Percentiles rank a stretch among this genome's conserved stretches.
phyloP scores from a whole-genome alignment of 2,888 invertebrate species.

The Tribolium freemani region DNA sequence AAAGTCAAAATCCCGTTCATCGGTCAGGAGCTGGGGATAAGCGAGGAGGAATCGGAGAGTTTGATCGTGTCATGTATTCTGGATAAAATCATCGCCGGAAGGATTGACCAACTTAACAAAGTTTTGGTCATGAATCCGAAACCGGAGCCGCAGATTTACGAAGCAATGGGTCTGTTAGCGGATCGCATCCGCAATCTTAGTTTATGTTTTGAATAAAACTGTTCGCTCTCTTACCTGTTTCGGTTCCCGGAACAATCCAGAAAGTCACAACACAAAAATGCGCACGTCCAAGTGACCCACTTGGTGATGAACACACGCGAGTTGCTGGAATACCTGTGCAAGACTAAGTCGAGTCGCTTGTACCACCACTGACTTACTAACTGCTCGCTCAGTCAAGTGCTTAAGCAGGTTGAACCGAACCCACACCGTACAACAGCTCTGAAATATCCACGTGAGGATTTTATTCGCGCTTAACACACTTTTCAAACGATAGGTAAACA shows the following conservation, averaged over 20 bases:
- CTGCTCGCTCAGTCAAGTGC: conserved; percentile 46
- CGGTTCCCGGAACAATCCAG: conserved; percentile 16
- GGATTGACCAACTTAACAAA: conserved; percentile 93
- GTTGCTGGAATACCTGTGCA: conserved; percentile 40
- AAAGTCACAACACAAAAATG: conserved; percentile 9
- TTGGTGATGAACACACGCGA: conserved; percentile 32
- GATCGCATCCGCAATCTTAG: conserved; percentile 67
- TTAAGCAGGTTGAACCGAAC: conserved; percentile 44
- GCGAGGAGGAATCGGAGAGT: conserved; percentile 93
- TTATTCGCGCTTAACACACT: conserved; percentile 43
- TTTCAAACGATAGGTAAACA: conserved; percentile 41
- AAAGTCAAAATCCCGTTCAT: conserved; percentile 96
- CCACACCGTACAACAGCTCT: conserved; percentile 31
- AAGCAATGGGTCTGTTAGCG: conserved; percentile 94
- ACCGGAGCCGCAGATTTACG: conserved; percentile 82
- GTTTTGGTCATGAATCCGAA: conserved; percentile 83
- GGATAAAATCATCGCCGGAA: conserved; percentile 88
- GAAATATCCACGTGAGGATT: conserved; percentile 35
- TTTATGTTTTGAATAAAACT: conserved; percentile 31
- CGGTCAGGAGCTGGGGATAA: conserved; percentile 92
- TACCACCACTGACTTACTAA: conserved; percentile 47
- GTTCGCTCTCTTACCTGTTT: conserved; percentile 15
- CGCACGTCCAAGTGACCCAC: conserved; percentile 36
- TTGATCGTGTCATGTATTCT: conserved; percentile 96
- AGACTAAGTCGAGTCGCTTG: conserved; percentile 38